These are phyloP conservation scores for Eledona agricola DNA, from an alignment of 2,888 invertebrate species.

Conservation along the genomic window DNA sequence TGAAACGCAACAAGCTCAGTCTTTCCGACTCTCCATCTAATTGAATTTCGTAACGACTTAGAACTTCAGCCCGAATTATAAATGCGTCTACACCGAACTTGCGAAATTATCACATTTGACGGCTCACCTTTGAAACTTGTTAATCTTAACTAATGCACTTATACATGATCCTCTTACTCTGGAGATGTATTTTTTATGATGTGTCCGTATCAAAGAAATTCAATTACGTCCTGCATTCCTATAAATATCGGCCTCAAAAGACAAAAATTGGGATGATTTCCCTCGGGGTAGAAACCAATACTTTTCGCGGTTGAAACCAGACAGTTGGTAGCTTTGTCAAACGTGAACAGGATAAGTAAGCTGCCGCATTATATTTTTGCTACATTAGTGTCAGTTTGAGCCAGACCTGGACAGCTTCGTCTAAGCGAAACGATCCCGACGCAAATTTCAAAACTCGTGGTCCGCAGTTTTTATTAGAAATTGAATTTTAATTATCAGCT, in stretches of 20 bases:
- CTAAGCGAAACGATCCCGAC: too few relatives aligned
- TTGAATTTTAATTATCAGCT: too few relatives aligned
- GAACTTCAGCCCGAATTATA: neutral
- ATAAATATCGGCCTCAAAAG: constrained; percentile 47
- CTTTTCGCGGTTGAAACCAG: constrained; percentile 26
- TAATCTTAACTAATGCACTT: too few relatives aligned
- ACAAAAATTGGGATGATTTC: constrained; percentile 52
- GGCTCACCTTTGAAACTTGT: too few relatives aligned
- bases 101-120: too few relatives aligned
- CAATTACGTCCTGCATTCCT: constrained; percentile 40
- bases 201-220: constrained; percentile 24
- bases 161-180: constrained; percentile 1
- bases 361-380: constrained; percentile 24
- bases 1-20: constrained; percentile 2
- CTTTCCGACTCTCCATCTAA: constrained; percentile 2
- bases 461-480: too few relatives aligned
- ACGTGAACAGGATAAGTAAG: constrained; percentile 38
- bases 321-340: constrained; percentile 40
- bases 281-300: constrained; percentile 41
- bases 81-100: too few relatives aligned
- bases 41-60: constrained; percentile 2
- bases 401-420: constrained; percentile 7
- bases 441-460: too few relatives aligned
- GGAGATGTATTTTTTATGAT: constrained; percentile 27
- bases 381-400: constrained; percentile 30